Evolutionary conservation across 1,140 invertebrate genomes (phyloP).

Genomic region (Hylaeus anthracinus): DNA sequence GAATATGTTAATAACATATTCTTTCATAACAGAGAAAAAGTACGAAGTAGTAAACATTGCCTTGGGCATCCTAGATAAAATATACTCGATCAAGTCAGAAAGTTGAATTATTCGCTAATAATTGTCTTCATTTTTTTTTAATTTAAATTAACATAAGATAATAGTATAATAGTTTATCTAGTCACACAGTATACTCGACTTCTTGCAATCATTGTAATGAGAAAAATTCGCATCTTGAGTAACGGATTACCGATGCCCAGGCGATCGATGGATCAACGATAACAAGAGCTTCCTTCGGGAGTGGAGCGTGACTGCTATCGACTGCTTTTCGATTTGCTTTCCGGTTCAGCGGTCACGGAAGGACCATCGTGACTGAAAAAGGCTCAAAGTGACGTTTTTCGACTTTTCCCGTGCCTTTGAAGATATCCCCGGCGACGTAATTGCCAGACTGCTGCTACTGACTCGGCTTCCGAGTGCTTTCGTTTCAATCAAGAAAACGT

Average conservation of each 20-base stretch:
- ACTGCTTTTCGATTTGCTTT: constrained; percentile 16
- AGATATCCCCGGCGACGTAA: constrained; percentile 18
- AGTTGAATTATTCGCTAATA: too few species aligned
- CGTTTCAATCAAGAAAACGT: background rate
- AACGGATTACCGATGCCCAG: background rate
- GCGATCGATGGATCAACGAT: background rate
- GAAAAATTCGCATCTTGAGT: background rate
- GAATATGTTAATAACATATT: too few species aligned
- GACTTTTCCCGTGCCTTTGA: constrained; percentile 14
- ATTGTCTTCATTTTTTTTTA: too few species aligned
- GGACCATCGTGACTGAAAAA: background rate
- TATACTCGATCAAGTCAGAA: too few species aligned
- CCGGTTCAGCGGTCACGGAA: background rate
- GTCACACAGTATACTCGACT: too few species aligned
- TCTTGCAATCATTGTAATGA: background rate
- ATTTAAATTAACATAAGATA: background rate
- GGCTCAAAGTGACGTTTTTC: constrained; percentile 12
- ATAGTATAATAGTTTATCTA: too few species aligned
- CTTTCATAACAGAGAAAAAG: too few species aligned
- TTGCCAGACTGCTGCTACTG: background rate
- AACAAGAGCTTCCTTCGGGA: background rate
- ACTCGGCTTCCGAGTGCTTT: background rate
- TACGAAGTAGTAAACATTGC: too few species aligned
- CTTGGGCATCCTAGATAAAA: too few species aligned
- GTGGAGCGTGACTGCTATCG: background rate